phyloP scores from a whole-genome alignment of 2,113 vertebrate genomes.

The Dromiciops gliroides region DNA sequence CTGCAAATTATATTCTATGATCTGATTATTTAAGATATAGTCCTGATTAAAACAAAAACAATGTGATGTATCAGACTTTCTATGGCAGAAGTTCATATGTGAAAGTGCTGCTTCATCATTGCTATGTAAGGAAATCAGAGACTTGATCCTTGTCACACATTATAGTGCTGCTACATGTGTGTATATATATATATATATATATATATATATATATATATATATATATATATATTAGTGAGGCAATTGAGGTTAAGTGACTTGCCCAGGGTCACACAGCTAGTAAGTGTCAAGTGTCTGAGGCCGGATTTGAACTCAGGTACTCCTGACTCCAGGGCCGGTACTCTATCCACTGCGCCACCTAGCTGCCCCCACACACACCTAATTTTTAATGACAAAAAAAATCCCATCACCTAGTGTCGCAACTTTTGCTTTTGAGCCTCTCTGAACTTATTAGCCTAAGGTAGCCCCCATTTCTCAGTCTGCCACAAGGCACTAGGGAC shows the following conservation, averaged over 20 bases:
- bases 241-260: too few relatives aligned
- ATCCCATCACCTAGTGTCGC: not conserved
- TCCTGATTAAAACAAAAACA: not conserved
- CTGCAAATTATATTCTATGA: not conserved
- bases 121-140: not conserved
- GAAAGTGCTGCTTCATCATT: not conserved
- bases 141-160: not conserved
- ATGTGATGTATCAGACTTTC: not conserved
- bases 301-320: too few relatives aligned
- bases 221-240: too few relatives aligned
- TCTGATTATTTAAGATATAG: slow-evolving; percentile 4
- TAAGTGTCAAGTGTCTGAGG: too few relatives aligned
- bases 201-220: too few relatives aligned
- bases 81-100: slow-evolving; percentile 27
- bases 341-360: too few relatives aligned
- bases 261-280: too few relatives aligned
- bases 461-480: not conserved
- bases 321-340: too few relatives aligned
- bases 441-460: not conserved
- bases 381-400: not conserved
- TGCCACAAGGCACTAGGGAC: too few relatives aligned
- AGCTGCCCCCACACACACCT: too few relatives aligned
- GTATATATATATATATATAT: too few relatives aligned
- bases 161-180: not conserved
- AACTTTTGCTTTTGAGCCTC: not conserved